Base-by-base conservation (phyloP, 35 echinoderm and acorn worm species). In the Apostichopus japonicus region DNA sequence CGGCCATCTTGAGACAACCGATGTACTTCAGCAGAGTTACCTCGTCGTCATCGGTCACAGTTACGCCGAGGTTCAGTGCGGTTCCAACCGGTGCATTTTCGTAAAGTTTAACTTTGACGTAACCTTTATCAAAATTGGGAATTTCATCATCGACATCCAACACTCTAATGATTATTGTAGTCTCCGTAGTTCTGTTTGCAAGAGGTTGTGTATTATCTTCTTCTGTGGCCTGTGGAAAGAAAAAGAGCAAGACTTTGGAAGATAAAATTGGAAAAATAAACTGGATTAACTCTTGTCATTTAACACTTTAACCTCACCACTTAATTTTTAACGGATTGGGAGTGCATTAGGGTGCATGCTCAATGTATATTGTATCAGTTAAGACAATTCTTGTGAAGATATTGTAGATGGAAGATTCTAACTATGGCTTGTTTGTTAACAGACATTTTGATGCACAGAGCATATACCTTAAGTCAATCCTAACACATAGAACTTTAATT, bases 111-210 rank as follows among this genome's bases (percentile, higher is more conserved):
- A 83, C 79, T 15, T 54, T 8, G 9, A 54, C 54, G 24, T 13
- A 13, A 83, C 14, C 6, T 24, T 1, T 54, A 21, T 55, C 54
- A 21, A 83, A 83, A 14, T 83, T 17, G 54, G 79, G 79, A 21
- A 83, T 83, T 24, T 83, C 54, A 14, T 83, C 79, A 54, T 83
- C 79, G 13, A n/a, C 79, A 83, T 83, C 79, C 17, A 83, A 54
- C 11, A 83, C 19, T 54, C 33, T 83, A 83, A 83, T 54, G 2
- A 83, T 19, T 19, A 83, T 55, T 54, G 13, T 13, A n/a, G 54
- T 55, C 54, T 33, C 8, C 53, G 11, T 11, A 67, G 11, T 19
- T 19, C 10, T 10, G 6, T 27, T 23, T 24, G 33, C 8, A 55
- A 53, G 9, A 54, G 79, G 79, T 54, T 83, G 79, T 0, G 4